Evolutionary conservation across 2,113 vertebrate genomes (phyloP).

Genomic region (Syrmaticus mikado): DNA sequence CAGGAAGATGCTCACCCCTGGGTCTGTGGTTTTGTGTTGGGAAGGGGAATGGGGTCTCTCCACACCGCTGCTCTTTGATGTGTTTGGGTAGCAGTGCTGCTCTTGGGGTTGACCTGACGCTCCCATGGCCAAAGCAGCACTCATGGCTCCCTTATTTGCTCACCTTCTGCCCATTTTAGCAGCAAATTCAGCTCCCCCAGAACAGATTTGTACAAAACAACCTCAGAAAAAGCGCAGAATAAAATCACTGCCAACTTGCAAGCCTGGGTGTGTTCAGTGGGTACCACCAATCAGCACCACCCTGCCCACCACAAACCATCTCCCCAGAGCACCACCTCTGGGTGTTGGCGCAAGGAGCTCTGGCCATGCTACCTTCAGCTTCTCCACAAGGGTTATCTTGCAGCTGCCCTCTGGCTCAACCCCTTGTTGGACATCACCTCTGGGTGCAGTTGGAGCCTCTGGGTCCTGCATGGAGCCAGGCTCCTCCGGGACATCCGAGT

Average conservation of each 20-base stretch:
- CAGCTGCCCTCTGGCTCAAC: accelerated
- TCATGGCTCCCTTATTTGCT: neutral
- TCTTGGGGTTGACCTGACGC: neutral
- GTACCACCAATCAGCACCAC: neutral
- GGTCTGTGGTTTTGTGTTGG: accelerated
- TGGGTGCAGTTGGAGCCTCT: accelerated
- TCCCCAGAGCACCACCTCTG: neutral
- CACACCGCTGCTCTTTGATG: too few species aligned
- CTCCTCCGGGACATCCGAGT: neutral
- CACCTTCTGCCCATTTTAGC: neutral
- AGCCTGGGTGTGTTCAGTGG: accelerated
- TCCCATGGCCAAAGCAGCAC: neutral
- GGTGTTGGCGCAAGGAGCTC: neutral
- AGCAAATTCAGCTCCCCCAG: neutral
- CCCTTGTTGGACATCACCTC: accelerated
- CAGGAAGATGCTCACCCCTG: neutral
- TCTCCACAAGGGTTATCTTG: neutral
- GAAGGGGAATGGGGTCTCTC: neutral
- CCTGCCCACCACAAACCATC: too few species aligned
- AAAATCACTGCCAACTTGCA: neutral
- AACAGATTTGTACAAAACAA: neutral
- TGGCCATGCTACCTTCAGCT: accelerated
- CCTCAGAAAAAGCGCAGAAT: neutral
- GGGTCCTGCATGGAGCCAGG: too few species aligned
- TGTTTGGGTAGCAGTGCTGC: neutral